A percentile compares a stretch with the other conserved stretches of the same genome.
Evolutionary conservation across 2,113 vertebrate species (phyloP).

Genomic region (Pseudorasbora parva): DNA sequence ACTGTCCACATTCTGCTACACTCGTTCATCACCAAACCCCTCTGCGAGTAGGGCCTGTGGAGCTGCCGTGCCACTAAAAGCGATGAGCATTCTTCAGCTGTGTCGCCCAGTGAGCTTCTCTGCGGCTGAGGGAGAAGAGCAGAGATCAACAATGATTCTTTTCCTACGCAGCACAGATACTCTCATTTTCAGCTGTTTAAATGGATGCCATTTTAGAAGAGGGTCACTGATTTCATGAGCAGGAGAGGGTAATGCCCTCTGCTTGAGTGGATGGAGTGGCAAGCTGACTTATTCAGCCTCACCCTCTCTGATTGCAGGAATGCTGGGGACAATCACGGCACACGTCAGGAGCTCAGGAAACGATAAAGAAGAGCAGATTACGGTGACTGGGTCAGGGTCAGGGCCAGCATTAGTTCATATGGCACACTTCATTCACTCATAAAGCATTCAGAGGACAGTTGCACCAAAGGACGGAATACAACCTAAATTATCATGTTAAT

Average conservation of each 20-base stretch:
- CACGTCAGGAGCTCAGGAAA: constrained; percentile 36
- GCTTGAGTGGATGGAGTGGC: constrained; percentile 31
- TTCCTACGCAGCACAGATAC: constrained; percentile 19
- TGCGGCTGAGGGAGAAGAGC: background rate
- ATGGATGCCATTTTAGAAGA: background rate
- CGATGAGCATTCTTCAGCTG: background rate
- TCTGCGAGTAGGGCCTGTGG: background rate
- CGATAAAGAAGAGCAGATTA: constrained; percentile 29
- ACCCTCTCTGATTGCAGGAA: constrained; percentile 40
- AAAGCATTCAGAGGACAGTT: background rate
- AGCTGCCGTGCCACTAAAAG: constrained; percentile 17
- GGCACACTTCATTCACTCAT: constrained; percentile 15
- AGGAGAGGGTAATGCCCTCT: background rate
- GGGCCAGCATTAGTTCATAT: background rate
- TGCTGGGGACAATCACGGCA: constrained; percentile 39
- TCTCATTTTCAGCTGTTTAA: constrained; percentile 9
- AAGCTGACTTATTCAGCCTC: constrained; percentile 33
- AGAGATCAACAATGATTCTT: background rate
- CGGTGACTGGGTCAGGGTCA: background rate
- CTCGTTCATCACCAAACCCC: background rate
- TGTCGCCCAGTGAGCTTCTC: background rate
- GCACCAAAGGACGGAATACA: background rate
- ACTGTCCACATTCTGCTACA: constrained; percentile 27
- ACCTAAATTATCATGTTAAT: background rate
- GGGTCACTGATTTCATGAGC: background rate